Evolutionary conservation across 2,797 vertebrate genomes (phyloP).

Genomic region (Typhlichthys eigenmanni): DNA sequence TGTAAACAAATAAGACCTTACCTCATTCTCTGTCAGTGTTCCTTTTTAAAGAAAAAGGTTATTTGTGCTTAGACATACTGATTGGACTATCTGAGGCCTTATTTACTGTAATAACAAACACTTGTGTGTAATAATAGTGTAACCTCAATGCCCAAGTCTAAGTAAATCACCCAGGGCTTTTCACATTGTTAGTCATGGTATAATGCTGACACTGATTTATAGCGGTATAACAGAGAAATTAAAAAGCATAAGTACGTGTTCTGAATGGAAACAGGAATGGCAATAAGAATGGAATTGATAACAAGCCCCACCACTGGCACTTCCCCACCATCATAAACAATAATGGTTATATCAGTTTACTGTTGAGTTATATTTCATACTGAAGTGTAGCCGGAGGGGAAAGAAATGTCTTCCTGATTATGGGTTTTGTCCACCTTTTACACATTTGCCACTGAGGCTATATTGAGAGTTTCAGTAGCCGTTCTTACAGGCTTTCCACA

Average conservation of each 20-base stretch:
- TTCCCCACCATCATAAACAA: constrained; percentile 65
- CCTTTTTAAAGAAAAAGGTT: background rate
- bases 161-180: background rate
- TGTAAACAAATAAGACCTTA: no score
- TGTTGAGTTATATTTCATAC: constrained; percentile 63
- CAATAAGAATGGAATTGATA: constrained; percentile 21
- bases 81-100: constrained; percentile 11
- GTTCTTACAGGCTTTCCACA: constrained; percentile 53
- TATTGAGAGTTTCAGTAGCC: constrained; percentile 42
- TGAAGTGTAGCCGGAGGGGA: constrained; percentile 50
- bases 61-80: constrained; percentile 17
- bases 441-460: constrained; percentile 36
- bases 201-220: constrained; percentile 65
- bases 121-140: background rate
- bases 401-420: constrained; percentile 47
- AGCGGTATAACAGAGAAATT: constrained; percentile 59
- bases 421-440: constrained; percentile 57
- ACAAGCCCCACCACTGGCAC: constrained; percentile 17
- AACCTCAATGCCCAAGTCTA: background rate
- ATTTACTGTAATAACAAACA: background rate
- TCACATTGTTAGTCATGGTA: constrained; percentile 3
- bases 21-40: no score
- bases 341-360: constrained; percentile 67
- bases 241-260: constrained; percentile 60
- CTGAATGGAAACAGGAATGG: constrained; percentile 39